Evolutionary conservation across 2,113 vertebrate genomes (phyloP), one percentile per base, ranked within the genome.

Genomic region (Pagrus major): DNA sequence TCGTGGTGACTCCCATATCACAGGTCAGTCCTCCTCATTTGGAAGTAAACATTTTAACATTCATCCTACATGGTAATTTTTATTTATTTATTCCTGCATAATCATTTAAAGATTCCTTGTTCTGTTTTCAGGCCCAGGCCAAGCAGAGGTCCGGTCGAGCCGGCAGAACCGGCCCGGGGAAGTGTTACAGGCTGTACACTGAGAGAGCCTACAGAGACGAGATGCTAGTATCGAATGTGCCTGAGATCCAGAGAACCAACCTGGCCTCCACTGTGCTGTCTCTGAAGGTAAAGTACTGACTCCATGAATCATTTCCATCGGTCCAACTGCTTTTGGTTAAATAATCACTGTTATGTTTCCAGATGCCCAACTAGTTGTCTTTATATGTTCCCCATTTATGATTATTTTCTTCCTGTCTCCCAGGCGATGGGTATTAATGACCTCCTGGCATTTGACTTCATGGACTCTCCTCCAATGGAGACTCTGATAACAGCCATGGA

Each of bases 221-320:
- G 87, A 99, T 99, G 98, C 90, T 99, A 0, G 3, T 3, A 1
- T 3, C 98, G 82, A 99, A 99, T 0, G 98, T 99, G 47, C 98
- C 98, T 0, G 98, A 99, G 90, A 99, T 99, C 93, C 98, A 99
- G 95, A 97, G 98, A 76, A 99, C 98, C 65, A 99, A 98, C 91
- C 0, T 99, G 91, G 97, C 98, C 55, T 99, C 98, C 81, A 99
- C 98, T 0, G 98, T 99, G 63, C 95, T 99, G 23, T 99, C 98
- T 0, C 96, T 99, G 23, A 99, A 99, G 97, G 98, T 98, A 14
- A 20, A 0, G 29, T 1, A 2, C 42, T 20, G n/a, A 54, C 33
- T 33, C 33, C 29, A n/a, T n/a, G n/a, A n/a, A n/a, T n/a, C n/a
- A n/a, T n/a, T n/a, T n/a, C n/a, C n/a, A n/a, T n/a, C n/a, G n/a